Percentiles rank a stretch among this genome's conserved stretches.
phyloP scores from a whole-genome alignment of 2,888 invertebrate species.

The Iselma pallidipennis region DNA sequence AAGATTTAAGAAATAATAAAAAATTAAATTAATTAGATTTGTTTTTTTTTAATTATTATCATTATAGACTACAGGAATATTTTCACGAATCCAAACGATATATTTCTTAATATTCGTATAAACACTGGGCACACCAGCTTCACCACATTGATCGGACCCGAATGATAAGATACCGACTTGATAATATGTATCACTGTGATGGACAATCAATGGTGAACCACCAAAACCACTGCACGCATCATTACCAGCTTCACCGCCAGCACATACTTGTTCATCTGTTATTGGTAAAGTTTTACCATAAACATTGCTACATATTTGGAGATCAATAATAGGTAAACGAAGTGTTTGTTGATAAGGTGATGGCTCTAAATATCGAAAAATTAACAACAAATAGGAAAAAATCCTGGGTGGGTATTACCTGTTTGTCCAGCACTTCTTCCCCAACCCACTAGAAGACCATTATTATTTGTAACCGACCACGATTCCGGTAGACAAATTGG shows the following conservation, averaged over 20 bases:
- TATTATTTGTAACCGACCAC: conserved; percentile 53
- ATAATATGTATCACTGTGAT: conserved; percentile 64
- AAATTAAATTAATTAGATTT: background rate
- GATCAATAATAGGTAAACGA: conserved; percentile 67
- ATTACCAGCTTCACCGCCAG: conserved; percentile 72
- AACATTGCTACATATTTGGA: conserved; percentile 69
- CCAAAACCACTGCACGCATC: conserved; percentile 82
- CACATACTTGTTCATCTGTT: conserved; percentile 69
- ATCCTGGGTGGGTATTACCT: conserved; percentile 45
- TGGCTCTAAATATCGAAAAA: conserved; percentile 32
- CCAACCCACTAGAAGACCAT: conserved; percentile 71
- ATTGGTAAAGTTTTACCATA: conserved; percentile 70
- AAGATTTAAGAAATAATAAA: conserved; percentile 8
- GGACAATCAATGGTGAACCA: conserved; percentile 72
- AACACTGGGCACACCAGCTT: conserved; percentile 73
- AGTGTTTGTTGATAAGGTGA: conserved; percentile 62
- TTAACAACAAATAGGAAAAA: background rate
- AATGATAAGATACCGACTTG: conserved; percentile 81
- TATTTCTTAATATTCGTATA: conserved; percentile 78
- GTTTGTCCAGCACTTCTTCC: conserved; percentile 69
- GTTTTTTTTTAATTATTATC: conserved; percentile 14
- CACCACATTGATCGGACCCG: conserved; percentile 78
- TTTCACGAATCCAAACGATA: conserved; percentile 75
- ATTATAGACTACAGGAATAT: conserved; percentile 59
- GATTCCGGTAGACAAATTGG: conserved; percentile 67